Base-by-base conservation (phyloP, 2,888 invertebrate genomes). In the Pristionchus entomophagus region DNA sequence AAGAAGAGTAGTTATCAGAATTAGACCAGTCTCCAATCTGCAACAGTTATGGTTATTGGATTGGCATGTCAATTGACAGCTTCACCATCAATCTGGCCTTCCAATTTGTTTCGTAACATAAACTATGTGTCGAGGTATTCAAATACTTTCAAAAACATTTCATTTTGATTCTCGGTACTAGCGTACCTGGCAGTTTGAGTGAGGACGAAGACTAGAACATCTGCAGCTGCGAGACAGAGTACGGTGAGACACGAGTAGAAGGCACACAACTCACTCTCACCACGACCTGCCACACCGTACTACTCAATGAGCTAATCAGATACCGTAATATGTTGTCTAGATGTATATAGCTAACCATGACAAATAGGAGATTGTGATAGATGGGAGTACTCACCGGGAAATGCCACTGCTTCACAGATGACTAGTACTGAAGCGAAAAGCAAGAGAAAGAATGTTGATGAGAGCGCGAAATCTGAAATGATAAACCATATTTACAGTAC, bases 21-120 rank as follows among this genome's bases (percentile, higher is more conserved):
- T 59, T n/a, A 82, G 82, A 82, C 82, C 82, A 6, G 59, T 82
- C 38, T 82, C 82, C 26, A 82, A 26, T 59, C 82, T 82, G 56
- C 3, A 82, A 56, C 12, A 38, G 22, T 3, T 41, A 38, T 38
- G n/a, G n/a, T n/a, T n/a, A n/a, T n/a, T n/a, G n/a, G n/a, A n/a
- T n/a, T n/a, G n/a, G n/a, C n/a, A n/a, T n/a, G n/a, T n/a, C n/a
- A n/a, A n/a, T n/a, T n/a, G n/a, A n/a, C n/a, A n/a, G n/a, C n/a
- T n/a, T n/a, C n/a, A n/a, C n/a, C n/a, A n/a, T n/a, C n/a, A n/a
- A n/a, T n/a, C n/a, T n/a, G n/a, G n/a, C n/a, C n/a, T n/a, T n/a
- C 45, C 45, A 6, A 6, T 45, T 45, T 45, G 45, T 6, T 45
- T 45, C 45, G 8, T 10, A 45, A 14, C 6, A 14, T 45, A 14